A percentile compares a stretch with the other conserved stretches of the same genome.
Conservation (phyloP, 2,113 vertebrate species). For the Thryonomys swinderianus region DNA sequence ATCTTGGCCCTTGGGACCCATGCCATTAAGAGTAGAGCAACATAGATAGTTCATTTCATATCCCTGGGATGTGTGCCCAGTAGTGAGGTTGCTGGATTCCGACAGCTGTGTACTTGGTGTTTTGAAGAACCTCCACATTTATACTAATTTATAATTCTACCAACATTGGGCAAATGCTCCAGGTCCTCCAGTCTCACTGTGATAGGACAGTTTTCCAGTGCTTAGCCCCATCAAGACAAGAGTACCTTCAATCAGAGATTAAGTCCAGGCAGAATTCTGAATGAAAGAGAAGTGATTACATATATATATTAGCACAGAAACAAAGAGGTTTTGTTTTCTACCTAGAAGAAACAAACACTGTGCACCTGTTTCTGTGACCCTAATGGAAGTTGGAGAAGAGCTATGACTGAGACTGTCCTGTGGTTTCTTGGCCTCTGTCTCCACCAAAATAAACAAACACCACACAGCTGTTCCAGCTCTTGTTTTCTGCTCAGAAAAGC, state of each 20-base stretch:
- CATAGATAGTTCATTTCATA: not conserved
- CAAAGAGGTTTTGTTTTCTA: not conserved
- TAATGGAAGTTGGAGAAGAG: conserved; percentile 37
- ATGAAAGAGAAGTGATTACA: not conserved
- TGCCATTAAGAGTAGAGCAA: not conserved
- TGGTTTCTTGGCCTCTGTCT: conserved; percentile 66
- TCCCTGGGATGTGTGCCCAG: not conserved
- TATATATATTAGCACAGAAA: conserved; percentile 20
- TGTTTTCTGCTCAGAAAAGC: conserved; percentile 62
- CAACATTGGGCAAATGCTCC: not conserved
- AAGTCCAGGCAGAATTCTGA: not conserved
- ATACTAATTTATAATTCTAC: not conserved
- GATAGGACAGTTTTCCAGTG: not conserved
- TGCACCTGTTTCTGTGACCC: conserved; percentile 48
- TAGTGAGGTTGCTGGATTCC: not conserved
- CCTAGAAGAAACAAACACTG: conserved; percentile 57
- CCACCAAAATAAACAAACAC: conserved; percentile 71
- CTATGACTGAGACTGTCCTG: conserved; percentile 32
- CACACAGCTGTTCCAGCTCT: conserved; percentile 63
- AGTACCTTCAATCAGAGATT: not conserved
- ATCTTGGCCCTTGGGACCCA: not conserved
- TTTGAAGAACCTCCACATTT: not conserved
- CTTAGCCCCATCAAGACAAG: not conserved
- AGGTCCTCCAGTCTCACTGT: not conserved
- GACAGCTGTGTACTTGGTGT: not conserved